Evolutionary conservation across 2,888 invertebrate species (phyloP), one percentile per base, ranked within the genome.

Genomic region (Cerastis leucographa): DNA sequence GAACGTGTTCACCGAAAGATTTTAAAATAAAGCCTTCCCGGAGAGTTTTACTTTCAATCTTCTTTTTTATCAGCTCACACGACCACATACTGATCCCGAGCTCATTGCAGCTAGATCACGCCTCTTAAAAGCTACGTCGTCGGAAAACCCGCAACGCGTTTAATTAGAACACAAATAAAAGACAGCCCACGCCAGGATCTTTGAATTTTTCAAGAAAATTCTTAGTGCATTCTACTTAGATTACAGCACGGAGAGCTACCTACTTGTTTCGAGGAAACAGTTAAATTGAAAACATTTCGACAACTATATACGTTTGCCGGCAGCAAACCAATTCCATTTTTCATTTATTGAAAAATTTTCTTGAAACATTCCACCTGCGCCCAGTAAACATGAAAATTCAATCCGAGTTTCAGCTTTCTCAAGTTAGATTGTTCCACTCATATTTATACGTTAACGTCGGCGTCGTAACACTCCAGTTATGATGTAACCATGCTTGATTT

Each of bases 341-440:
- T 93, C 93, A 94, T 93, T 90, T 93, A 93, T 93, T 91, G 93
- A 91, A 93, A 92, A 92, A 76, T 90, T 93, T 92, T 89, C 89
- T 90, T 88, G 89, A 89, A 92, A 93, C 90, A 90, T 92, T 92
- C 93, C 94, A 95, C 94, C 95, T 95, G 95, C 89, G 93, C 89
- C 92, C 92, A 88, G 91, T 89, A 90, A 92, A 91, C 90, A 91
- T 82, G 92, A 90, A 92, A 93, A 94, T 94, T 90, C 92, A 93
- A 94, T 94, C 88, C 73, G 87, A 92, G 90, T 91, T 92, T 89
- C 89, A 87, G 88, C 84, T 89, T 91, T 91, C 86, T 85, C 74
- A 85, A 91, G 89, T 91, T 89, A 88, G 76, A 86, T 84, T 68
- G 74, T 71, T 67, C 64, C 35, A 29, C 59, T 65, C 25, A n/a